These are phyloP conservation scores for Trichomycterus rosablanca DNA, from an alignment of 2,113 vertebrate genomes.

Conservation along the genomic window DNA sequence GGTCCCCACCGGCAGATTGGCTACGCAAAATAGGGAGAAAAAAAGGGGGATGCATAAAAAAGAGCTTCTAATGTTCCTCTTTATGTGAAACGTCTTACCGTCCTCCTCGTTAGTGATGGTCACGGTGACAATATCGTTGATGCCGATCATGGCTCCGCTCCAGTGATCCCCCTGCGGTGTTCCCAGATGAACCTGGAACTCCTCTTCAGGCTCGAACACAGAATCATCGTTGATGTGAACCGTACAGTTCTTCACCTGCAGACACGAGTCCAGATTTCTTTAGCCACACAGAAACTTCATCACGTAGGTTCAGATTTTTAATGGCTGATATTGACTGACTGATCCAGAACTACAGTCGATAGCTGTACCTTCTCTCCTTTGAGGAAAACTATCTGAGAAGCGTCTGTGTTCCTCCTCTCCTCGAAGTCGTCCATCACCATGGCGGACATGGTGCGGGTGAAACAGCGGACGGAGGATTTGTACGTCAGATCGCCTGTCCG, in stretches of 20 bases:
- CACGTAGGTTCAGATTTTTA: too few relatives aligned
- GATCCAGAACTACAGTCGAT: neutral
- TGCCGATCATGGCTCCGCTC: constrained; percentile 88
- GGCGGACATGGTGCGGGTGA: constrained; percentile 82
- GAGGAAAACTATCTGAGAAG: constrained; percentile 81
- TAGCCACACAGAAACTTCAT: neutral
- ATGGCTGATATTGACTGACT: too few relatives aligned
- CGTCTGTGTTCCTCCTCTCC: constrained; percentile 83
- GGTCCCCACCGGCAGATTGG: too few relatives aligned
- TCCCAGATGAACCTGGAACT: constrained; percentile 83
- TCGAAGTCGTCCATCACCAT: constrained; percentile 83
- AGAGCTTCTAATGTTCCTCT: too few relatives aligned
- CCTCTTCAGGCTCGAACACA: constrained; percentile 91
- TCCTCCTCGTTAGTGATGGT: constrained; percentile 93
- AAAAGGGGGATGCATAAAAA: too few relatives aligned
- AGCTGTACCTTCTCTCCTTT: constrained; percentile 83
- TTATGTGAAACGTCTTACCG: constrained; percentile 68
- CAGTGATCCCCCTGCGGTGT: constrained; percentile 87
- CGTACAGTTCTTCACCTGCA: constrained; percentile 89
- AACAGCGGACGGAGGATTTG: constrained; percentile 87
- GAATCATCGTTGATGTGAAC: constrained; percentile 84
- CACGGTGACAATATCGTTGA: constrained; percentile 71
- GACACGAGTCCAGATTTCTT: neutral
- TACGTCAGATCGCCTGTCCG: constrained; percentile 86
- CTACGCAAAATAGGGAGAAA: too few relatives aligned